Evolutionary conservation across 2,113 vertebrate species (phyloP).

Genomic region (Platysteira castanea): DNA sequence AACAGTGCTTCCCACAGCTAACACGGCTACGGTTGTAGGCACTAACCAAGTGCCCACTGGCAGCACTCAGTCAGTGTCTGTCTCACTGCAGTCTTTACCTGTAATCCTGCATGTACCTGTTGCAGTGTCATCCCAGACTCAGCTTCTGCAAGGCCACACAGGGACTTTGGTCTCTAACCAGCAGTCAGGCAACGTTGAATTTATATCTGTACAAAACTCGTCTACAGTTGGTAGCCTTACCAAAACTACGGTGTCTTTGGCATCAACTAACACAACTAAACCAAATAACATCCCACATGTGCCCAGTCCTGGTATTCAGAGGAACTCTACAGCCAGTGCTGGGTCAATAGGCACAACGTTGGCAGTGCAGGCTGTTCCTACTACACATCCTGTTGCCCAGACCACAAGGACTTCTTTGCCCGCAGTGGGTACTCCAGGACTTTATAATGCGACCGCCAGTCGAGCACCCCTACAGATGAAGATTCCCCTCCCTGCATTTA

Average conservation of each 20-base stretch:
- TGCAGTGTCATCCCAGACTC: constrained; percentile 80
- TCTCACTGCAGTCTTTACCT: constrained; percentile 78
- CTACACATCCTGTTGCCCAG: constrained; percentile 74
- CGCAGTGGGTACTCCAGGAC: constrained; percentile 72
- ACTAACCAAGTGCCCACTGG: constrained; percentile 72
- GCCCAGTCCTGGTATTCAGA: constrained; percentile 69
- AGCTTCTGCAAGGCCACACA: constrained; percentile 77
- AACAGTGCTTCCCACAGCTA: constrained; percentile 74
- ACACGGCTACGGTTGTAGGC: constrained; percentile 74
- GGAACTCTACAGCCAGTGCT: constrained; percentile 72
- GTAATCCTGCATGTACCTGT: constrained; percentile 82
- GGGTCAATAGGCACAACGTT: constrained; percentile 69
- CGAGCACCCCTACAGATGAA: constrained; percentile 74
- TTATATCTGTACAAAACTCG: constrained; percentile 79
- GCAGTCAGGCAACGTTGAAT: constrained; percentile 76
- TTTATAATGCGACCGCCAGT: constrained; percentile 65
- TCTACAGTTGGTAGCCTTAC: constrained; percentile 73
- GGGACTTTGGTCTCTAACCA: constrained; percentile 79
- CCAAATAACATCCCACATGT: constrained; percentile 69
- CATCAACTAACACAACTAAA: constrained; percentile 72
- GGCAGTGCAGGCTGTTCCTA: constrained; percentile 73
- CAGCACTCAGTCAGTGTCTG: constrained; percentile 74
- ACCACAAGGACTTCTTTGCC: constrained; percentile 77
- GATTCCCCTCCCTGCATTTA: constrained; percentile 72
- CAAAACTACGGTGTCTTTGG: constrained; percentile 74